Evolutionary conservation across 2,888 invertebrate species (phyloP).

Genomic region (Coremacera marginata): DNA sequence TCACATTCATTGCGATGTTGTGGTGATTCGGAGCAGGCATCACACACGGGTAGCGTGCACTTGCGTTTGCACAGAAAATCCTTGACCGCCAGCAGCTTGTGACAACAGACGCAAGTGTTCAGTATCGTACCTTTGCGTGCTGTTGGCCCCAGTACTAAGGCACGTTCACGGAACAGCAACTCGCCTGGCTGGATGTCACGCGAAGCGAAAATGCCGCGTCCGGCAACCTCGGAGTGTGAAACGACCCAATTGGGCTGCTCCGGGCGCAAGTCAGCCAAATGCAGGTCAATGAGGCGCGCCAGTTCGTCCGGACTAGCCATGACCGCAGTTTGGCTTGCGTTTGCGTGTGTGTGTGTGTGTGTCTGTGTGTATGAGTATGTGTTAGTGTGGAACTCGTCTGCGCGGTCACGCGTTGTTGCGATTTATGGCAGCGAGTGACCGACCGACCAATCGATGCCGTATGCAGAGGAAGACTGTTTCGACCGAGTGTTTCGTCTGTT

Average conservation of each 20-base stretch:
- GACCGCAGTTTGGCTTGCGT: background rate
- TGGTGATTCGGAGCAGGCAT: constrained; percentile 73
- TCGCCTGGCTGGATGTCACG: constrained; percentile 78
- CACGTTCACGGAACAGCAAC: constrained; percentile 78
- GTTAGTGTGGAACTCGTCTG: constrained; percentile 27
- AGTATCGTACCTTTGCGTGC: constrained; percentile 71
- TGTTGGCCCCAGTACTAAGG: constrained; percentile 79
- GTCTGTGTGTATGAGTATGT: constrained; percentile 44
- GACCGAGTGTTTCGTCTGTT: background rate
- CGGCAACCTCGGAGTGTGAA: constrained; percentile 74
- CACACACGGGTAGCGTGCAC: constrained; percentile 80
- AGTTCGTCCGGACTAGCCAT: constrained; percentile 63
- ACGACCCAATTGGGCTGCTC: constrained; percentile 73
- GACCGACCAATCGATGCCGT: constrained; percentile 46
- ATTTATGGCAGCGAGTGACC: background rate
- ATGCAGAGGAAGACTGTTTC: constrained; percentile 46
- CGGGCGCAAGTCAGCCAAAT: constrained; percentile 62
- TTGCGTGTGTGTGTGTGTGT: constrained; percentile 43
- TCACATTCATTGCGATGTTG: constrained; percentile 77
- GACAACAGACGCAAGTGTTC: constrained; percentile 78
- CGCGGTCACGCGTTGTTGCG: background rate
- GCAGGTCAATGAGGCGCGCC: constrained; percentile 63
- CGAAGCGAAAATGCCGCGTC: constrained; percentile 79
- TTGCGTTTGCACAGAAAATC: constrained; percentile 72
- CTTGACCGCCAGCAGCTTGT: constrained; percentile 69